A percentile compares a stretch with the other conserved stretches of the same genome.
These are phyloP conservation scores for Hippocampus mohnikei DNA, from an alignment of 2,113 vertebrate genomes.

Conservation along the genomic window DNA sequence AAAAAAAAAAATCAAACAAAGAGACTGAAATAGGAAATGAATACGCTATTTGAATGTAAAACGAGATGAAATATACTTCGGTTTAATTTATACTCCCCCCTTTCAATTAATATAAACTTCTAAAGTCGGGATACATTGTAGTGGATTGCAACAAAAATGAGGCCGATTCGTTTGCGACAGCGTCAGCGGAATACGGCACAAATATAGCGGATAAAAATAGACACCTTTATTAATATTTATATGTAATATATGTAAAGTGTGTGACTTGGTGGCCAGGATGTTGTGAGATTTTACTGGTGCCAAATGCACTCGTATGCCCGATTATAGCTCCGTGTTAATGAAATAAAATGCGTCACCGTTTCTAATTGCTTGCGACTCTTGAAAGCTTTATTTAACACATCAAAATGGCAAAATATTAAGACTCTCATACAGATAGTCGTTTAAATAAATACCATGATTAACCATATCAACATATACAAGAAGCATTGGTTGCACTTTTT, in stretches of 20 bases:
- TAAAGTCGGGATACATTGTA: neutral
- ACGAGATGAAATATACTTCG: neutral
- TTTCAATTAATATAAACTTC: neutral
- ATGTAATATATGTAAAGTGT: too few relatives aligned
- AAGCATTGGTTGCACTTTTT: slow-evolving; percentile 41
- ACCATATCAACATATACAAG: slow-evolving; percentile 54
- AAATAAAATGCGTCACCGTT: neutral
- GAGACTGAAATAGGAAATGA: neutral
- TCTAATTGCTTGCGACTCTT: slow-evolving; percentile 44
- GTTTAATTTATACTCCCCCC: neutral
- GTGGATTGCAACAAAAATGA: neutral
- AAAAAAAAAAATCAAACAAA: neutral
- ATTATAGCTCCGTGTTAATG: neutral
- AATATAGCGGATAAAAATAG: neutral
- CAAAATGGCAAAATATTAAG: slow-evolving; percentile 62
- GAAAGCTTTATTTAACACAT: slow-evolving; percentile 65
- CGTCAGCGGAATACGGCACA: neutral
- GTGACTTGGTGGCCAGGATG: too few relatives aligned
- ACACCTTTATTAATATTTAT: neutral
- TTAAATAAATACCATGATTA: slow-evolving; percentile 63
- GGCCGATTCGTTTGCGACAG: neutral
- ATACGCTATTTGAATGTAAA: neutral
- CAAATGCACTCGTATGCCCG: too few relatives aligned
- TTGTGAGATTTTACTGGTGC: too few relatives aligned
- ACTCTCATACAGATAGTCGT: slow-evolving; percentile 55